A percentile compares a stretch with the other conserved stretches of the same genome.
These are phyloP conservation scores for Corythaixoides concolor DNA, from an alignment of 2,113 vertebrate genomes.

Conservation along the genomic window DNA sequence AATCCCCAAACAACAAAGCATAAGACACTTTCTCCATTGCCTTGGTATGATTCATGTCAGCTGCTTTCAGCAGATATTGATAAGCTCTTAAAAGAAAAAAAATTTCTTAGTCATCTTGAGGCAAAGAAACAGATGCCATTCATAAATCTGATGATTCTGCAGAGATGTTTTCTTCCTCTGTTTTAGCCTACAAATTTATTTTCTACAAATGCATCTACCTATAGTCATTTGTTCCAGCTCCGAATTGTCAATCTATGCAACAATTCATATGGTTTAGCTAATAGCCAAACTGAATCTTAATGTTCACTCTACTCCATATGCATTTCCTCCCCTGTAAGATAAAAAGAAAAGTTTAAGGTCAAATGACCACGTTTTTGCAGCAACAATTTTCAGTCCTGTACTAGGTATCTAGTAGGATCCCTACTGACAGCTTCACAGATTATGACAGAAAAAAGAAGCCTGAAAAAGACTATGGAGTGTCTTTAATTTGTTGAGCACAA, in stretches of 20 bases:
- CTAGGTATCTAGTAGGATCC: not conserved
- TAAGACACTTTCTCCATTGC: constrained; percentile 95
- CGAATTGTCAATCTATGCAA: not conserved
- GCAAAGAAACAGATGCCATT: not conserved
- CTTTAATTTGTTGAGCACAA: not conserved
- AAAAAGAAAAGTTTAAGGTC: not conserved
- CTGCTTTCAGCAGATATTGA: constrained; percentile 87
- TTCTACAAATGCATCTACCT: not conserved
- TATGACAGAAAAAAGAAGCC: accelerated
- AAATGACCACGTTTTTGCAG: not conserved
- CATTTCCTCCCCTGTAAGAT: not conserved
- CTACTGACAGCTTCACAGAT: not conserved
- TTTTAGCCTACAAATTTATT: not conserved
- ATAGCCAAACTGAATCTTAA: not conserved
- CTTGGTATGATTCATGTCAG: constrained; percentile 89
- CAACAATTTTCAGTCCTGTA: not conserved
- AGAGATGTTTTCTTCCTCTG: not conserved
- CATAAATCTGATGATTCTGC: not conserved
- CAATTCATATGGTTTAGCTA: not conserved
- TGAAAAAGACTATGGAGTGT: not conserved
- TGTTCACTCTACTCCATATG: not conserved
- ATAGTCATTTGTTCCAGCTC: not conserved
- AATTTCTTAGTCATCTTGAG: constrained; percentile 23
- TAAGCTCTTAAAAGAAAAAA: constrained; percentile 82
- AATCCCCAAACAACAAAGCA: constrained; percentile 93